A percentile compares a stretch with the other conserved stretches of the same genome.
Conservation (phyloP, 1,140 invertebrate species). For the Sitobion miscanthi region DNA sequence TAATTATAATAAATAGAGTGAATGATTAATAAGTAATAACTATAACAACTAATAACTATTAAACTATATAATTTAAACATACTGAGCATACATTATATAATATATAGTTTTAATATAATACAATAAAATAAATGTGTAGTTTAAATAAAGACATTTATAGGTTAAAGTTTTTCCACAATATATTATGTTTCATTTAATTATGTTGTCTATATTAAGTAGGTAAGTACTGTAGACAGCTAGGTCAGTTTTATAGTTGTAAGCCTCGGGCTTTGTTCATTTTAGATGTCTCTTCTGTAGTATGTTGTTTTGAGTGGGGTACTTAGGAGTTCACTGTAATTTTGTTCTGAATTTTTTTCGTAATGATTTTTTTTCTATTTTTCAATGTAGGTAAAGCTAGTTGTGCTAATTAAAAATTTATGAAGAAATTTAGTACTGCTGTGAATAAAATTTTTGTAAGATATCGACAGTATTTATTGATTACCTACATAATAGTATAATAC, state of each 20-base stretch:
- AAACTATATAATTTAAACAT: neutral
- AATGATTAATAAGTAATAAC: no score
- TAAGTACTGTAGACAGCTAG: neutral
- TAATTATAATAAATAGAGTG: neutral
- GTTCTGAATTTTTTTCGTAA: neutral
- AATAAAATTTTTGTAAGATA: neutral
- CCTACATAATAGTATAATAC: neutral
- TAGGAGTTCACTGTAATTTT: neutral
- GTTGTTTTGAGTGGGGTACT: neutral
- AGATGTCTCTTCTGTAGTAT: neutral
- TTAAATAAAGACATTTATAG: neutral
- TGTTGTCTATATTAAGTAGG: neutral
- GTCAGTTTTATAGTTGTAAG: neutral
- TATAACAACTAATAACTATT: neutral
- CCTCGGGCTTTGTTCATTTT: neutral
- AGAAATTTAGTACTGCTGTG: neutral
- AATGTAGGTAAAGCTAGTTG: neutral
- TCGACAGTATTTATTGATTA: neutral
- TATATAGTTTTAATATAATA: neutral
- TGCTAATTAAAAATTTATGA: neutral
- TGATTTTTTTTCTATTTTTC: neutral
- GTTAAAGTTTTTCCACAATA: neutral
- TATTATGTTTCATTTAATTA: neutral
- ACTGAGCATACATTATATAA: no score
- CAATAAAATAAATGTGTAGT: neutral